A percentile compares a stretch with the other conserved stretches of the same genome.
phyloP scores from a whole-genome alignment of 2,888 invertebrate species.

The Hecatera dysodea region DNA sequence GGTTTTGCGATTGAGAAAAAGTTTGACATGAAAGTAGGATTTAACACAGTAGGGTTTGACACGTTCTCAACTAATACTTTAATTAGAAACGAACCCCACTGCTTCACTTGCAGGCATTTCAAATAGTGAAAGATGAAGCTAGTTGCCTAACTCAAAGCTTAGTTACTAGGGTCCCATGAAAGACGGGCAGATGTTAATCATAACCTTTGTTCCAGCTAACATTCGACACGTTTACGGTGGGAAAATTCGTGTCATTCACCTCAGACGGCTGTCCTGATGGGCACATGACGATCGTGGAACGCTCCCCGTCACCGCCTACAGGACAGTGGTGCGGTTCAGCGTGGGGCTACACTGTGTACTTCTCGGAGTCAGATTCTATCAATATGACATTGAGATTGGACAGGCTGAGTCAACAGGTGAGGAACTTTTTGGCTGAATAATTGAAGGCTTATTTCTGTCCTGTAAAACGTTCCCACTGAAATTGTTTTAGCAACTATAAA shows the following conservation, averaged over 20 bases:
- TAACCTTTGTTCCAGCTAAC: constrained; percentile 92
- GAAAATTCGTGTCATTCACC: constrained; percentile 95
- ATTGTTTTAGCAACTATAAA: no score
- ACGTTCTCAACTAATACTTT: no score
- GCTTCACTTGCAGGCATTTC: no score
- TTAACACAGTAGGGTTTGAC: no score
- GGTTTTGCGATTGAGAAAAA: no score
- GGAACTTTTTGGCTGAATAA: constrained; percentile 25
- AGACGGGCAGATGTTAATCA: constrained; percentile 4
- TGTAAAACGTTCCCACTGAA: no score
- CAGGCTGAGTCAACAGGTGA: constrained; percentile 94
- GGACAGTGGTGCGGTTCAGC: constrained; percentile 96
- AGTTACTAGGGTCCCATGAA: neutral
- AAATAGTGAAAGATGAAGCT: no score
- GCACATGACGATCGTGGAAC: constrained; percentile 94
- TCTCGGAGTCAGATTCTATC: constrained; percentile 95
- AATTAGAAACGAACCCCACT: no score
- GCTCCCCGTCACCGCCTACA: constrained; percentile 93
- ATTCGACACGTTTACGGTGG: constrained; percentile 96
- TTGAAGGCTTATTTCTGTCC: no score
- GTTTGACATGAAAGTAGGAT: no score
- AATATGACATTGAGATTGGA: constrained; percentile 94
- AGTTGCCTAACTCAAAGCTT: neutral
- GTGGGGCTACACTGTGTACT: constrained; percentile 96
- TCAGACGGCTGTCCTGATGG: constrained; percentile 95